These are phyloP conservation scores for Meloidogyne hapla DNA, from an alignment of 1,140 invertebrate genomes.

Conservation along the genomic window DNA sequence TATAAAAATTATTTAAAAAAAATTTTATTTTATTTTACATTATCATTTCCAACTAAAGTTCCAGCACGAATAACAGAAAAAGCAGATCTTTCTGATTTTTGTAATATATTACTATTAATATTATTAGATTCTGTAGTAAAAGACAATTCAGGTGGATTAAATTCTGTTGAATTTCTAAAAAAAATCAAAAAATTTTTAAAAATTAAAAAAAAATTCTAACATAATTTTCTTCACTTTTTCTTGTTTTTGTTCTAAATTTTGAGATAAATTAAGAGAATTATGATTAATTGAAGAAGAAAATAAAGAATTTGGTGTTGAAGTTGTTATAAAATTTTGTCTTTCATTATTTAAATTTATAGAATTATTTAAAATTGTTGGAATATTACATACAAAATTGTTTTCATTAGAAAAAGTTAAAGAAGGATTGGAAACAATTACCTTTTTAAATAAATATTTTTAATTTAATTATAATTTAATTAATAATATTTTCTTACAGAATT, in stretches of 20 bases:
- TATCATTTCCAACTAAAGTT: not conserved
- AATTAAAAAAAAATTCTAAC: no score
- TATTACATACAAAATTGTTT: not conserved
- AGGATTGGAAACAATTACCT: slow-evolving; percentile 25
- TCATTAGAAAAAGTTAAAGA: slow-evolving; percentile 1
- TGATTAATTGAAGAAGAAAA: not conserved
- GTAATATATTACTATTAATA: not conserved
- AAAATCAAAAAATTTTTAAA: not conserved
- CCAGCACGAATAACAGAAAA: slow-evolving; percentile 24
- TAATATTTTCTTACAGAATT: slow-evolving; percentile 15
- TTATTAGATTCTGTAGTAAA: not conserved
- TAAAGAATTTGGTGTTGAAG: not conserved
- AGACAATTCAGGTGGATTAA: not conserved
- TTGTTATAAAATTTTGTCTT: no score
- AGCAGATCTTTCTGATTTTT: slow-evolving; percentile 26
- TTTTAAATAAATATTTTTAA: slow-evolving; percentile 7
- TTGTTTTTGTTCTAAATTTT: no score
- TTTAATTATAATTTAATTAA: not conserved
- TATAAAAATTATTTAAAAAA: no score
- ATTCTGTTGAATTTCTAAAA: slow-evolving; percentile 1
- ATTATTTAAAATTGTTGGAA: not conserved
- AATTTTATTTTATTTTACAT: not conserved
- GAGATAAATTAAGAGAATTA: no score
- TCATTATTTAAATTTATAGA: no score
- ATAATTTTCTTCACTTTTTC: no score